phyloP scores from a whole-genome alignment of 1,140 invertebrate genomes.

The Meloidogyne chitwoodi region DNA sequence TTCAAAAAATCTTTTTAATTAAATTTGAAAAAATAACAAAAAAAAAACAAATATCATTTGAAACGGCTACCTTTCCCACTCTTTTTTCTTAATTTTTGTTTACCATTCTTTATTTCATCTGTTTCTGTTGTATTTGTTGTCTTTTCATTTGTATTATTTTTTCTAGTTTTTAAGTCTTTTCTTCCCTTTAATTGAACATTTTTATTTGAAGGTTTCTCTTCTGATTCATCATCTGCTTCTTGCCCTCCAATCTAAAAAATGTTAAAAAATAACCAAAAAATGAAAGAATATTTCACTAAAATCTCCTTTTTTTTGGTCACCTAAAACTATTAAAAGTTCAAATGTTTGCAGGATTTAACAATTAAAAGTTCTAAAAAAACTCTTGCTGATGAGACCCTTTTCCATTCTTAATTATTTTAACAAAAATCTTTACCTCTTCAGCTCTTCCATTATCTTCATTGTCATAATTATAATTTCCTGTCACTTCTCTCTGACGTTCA shows the following conservation, averaged over 20 bases:
- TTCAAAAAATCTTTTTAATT: too few species aligned
- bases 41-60: not conserved
- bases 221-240: not conserved
- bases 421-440: not conserved
- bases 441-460: slow-evolving; percentile 18
- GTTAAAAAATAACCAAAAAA: too few species aligned
- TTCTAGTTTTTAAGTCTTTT: not conserved
- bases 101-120: not conserved
- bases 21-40: not conserved
- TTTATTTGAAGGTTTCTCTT: not conserved
- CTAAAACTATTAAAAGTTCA: too few species aligned
- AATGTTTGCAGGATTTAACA: too few species aligned
- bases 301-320: too few species aligned
- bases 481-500: slow-evolving; percentile 21
- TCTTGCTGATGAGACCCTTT: too few species aligned
- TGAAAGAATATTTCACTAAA: too few species aligned
- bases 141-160: not conserved
- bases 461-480: slow-evolving; percentile 16
- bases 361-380: too few species aligned
- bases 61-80: not conserved
- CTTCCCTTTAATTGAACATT: not conserved
- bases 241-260: not conserved
- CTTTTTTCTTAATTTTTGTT: not conserved
- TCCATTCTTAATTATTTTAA: too few species aligned
- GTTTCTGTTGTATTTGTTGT: not conserved